Evolutionary conservation across 2,888 invertebrate genomes (phyloP).

Genomic region (Xylophagus ater): DNA sequence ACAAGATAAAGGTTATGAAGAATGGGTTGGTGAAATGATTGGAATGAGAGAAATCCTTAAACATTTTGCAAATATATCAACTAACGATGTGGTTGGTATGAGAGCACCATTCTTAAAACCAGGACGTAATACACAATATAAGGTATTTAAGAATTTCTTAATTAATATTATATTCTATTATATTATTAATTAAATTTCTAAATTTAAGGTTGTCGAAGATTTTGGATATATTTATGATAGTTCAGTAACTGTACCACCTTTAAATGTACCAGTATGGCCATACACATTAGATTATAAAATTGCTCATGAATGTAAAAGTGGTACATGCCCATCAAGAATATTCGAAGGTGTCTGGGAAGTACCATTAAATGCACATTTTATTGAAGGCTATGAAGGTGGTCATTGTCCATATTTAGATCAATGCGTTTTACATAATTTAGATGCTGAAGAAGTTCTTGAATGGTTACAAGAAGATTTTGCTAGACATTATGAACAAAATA

Average conservation of each 20-base stretch:
- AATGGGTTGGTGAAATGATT: constrained; percentile 90
- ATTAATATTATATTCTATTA: not conserved
- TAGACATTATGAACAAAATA: constrained; percentile 73
- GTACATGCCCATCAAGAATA: constrained; percentile 79
- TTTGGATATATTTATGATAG: constrained; percentile 90
- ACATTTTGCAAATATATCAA: constrained; percentile 70
- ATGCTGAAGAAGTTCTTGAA: constrained; percentile 63
- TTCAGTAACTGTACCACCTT: constrained; percentile 75
- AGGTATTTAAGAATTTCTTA: constrained; percentile 48
- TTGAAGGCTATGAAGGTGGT: constrained; percentile 80
- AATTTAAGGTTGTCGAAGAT: constrained; percentile 69
- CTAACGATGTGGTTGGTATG: constrained; percentile 73
- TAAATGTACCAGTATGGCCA: constrained; percentile 78
- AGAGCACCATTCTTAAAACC: constrained; percentile 84
- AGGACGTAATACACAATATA: constrained; percentile 85
- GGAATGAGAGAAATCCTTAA: constrained; percentile 82
- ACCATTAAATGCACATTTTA: constrained; percentile 79
- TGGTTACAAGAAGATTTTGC: constrained; percentile 86
- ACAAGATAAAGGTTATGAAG: constrained; percentile 82
- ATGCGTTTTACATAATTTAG: constrained; percentile 82
- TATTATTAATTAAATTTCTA: constrained; percentile 6
- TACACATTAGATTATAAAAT: constrained; percentile 90
- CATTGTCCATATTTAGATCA: constrained; percentile 88
- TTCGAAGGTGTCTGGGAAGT: constrained; percentile 94
- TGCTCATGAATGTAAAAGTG: constrained; percentile 84